A percentile compares a stretch with the other conserved stretches of the same genome.
phyloP scores from a whole-genome alignment of 2,113 vertebrate genomes.

The Dendrocopos noguchii region DNA sequence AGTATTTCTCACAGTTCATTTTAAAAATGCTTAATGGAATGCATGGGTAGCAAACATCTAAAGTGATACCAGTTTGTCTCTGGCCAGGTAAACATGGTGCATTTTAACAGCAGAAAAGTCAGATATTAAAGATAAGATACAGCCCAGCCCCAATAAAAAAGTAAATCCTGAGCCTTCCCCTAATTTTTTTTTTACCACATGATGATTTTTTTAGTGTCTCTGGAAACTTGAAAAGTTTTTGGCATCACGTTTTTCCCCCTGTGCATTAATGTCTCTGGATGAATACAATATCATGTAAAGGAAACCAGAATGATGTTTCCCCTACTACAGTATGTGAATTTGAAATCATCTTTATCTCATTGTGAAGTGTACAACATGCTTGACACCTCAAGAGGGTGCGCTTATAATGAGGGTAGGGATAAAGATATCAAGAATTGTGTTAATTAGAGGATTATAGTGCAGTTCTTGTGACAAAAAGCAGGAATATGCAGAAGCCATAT shows the following conservation, averaged over 20 bases:
- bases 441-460: slow-evolving; percentile 40
- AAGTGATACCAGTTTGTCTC: background rate
- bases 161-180: background rate
- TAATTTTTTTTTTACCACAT: background rate
- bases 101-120: background rate
- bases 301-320: background rate
- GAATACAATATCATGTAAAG: background rate
- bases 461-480: background rate
- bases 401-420: slow-evolving; percentile 44
- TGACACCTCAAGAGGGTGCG: slow-evolving; percentile 18
- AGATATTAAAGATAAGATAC: background rate
- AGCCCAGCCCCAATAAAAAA: background rate
- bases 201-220: background rate
- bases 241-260: background rate
- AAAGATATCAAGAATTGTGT: slow-evolving; percentile 16
- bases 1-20: background rate
- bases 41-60: background rate
- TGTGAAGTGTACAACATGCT: background rate
- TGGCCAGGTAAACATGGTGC: background rate
- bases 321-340: background rate
- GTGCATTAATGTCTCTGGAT: background rate
- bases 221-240: background rate
- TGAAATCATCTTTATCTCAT: slow-evolving; percentile 36
- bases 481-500: background rate
- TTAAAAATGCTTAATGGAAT: background rate